Evolutionary conservation across 2,888 invertebrate species (phyloP), one percentile per base, ranked within the genome.

Genomic region (Beris morrisii): DNA sequence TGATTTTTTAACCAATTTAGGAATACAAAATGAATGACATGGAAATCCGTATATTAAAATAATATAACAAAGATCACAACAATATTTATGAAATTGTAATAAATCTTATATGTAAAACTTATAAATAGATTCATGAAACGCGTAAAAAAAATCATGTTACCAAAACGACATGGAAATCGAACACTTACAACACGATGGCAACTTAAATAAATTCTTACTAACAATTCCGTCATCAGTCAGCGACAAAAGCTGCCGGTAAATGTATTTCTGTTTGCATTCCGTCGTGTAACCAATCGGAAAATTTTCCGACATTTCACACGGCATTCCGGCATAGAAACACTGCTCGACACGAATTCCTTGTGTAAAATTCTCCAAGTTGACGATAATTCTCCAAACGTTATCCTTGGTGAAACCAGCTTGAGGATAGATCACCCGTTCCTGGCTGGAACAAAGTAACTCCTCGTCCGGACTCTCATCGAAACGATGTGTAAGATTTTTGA

Each of bases 401-500:
- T 53, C 53, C 12, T 9, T 28, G 1, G 53, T 53, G 4, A 53
- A 12, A 9, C 28, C 53, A 22, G 5, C 53, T 22, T 22, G 53
- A 12, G 53, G 53, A 53, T 28, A 53, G 9, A 53, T 53, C 1
- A 22, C 12, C 4, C 53, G 13, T 28, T 53, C 53, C 13, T 22
- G 12, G 15, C 28, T 53, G 5, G 72, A 69, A 71, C 86, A 86
- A 1, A 86, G 73, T 31, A 81, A 81, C 15, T 81, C 74, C 61
- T 83, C 81, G 1, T 73, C 75, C 7, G 74, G 73, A 3, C 70
- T 73, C 13, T 83, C 82, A 15, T 83, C 82, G 64, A 84, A 79
- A 11, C 86, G 79, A 67, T 83, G 82, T 2, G 79, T 78, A 32
- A 86, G 81, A 52, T 83, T 79, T 1, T 79, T 79, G 1, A 76